Base-by-base conservation (phyloP, 2,797 vertebrate species). In the Sebastolobus altivelis region DNA sequence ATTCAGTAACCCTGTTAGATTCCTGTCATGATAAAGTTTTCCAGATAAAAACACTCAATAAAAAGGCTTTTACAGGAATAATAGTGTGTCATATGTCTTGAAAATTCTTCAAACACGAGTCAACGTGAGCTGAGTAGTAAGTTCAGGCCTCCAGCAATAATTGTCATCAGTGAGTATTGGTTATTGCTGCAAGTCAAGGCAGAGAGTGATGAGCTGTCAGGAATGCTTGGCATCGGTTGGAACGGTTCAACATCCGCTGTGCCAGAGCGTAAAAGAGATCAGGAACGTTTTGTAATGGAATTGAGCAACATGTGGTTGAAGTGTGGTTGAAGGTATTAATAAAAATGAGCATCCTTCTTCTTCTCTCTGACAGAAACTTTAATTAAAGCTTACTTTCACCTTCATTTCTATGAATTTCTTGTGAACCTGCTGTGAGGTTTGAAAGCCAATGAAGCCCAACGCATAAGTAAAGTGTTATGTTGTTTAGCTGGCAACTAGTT, bases 141-240 rank as follows among this genome's bases (percentile, higher is more conserved):
- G 75, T n/a, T 22, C 37, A 40, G 38, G 43, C 71, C 35, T 62
- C 40, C 4, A 59, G 60, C 10, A 33, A 18, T 43, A 2, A 20
- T 72, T 75, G 60, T 75, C 35, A 58, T 66, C 11, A 8, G 14
- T 68, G 54, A 40, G 31, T 65, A 22, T 56, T n/a, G 43, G 33
- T 62, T 18, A 27, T 12, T 9, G 55, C 35, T 77, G 62, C 88
- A 40, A 71, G 88, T 86, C 82, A 27, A 60, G 77, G 31, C 82
- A 79, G 22, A 79, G 72, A 52, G 62, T 71, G 0, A 62, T 87
- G 69, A 82, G 71, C 56, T 66, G 71, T 52, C 29, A 79, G 73
- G 69, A 84, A 89, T 87, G 67, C 18, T 68, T 59, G 76, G 79
- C 43, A 81, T 72, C 14, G 0, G 14, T 25, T 71, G 46, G 40